Conservation (phyloP, 2,113 vertebrate species). For the Paradoxurus hermaphroditus region DNA sequence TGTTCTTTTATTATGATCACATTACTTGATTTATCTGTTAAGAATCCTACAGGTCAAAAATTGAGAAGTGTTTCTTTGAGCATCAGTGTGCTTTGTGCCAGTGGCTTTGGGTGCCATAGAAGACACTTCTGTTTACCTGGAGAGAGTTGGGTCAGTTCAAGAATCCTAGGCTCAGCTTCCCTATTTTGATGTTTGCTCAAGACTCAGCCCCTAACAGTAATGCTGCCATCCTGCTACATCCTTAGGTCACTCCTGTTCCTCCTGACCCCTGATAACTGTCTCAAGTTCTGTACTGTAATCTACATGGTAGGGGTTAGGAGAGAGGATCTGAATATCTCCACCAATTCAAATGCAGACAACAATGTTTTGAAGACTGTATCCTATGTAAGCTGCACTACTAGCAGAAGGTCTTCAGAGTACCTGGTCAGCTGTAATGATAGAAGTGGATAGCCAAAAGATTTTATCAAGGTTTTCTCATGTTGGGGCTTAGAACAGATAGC, state of each 20-base stretch:
- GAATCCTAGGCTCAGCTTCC: neutral
- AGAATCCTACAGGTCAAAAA: neutral
- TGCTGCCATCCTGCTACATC: neutral
- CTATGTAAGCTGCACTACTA: neutral
- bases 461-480: neutral
- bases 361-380: neutral
- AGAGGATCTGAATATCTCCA: neutral
- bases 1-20: neutral
- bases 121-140: neutral
- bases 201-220: neutral
- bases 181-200: neutral
- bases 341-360: neutral
- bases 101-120: neutral
- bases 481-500: neutral
- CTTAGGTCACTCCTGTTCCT: neutral
- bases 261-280: neutral
- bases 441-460: neutral
- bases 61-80: neutral
- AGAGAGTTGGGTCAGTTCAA: neutral
- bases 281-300: neutral
- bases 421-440: neutral
- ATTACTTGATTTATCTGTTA: neutral
- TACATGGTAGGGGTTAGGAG: neutral
- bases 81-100: neutral
- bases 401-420: neutral